These are phyloP conservation scores for Drosophila koepferae DNA, from an alignment of 2,888 invertebrate genomes.

Conservation along the genomic window DNA sequence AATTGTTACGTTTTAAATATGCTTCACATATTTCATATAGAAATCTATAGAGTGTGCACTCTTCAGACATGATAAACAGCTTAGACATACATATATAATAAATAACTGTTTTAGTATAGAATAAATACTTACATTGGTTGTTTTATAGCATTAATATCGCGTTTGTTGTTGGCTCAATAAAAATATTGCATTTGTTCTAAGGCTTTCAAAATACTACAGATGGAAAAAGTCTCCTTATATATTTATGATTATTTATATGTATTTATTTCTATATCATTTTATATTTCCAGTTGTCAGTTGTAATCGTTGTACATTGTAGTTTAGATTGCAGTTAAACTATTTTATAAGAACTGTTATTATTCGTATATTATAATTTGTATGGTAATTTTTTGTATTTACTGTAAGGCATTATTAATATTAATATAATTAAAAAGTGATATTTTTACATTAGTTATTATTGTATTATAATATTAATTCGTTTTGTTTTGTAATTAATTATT, in stretches of 20 bases:
- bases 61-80: background rate
- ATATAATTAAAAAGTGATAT: background rate
- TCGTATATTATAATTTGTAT: background rate
- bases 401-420: background rate
- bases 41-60: background rate
- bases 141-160: background rate
- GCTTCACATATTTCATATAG: background rate
- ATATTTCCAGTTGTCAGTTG: background rate
- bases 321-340: conserved; percentile 3
- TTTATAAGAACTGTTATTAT: background rate
- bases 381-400: background rate
- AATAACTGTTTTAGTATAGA: background rate
- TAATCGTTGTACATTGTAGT: background rate
- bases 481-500: too few species aligned
- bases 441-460: background rate
- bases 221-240: background rate
- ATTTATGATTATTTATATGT: background rate
- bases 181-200: conserved; percentile 4
- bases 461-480: background rate
- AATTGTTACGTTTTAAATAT: background rate
- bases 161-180: background rate
- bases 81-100: background rate
- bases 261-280: background rate
- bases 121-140: conserved; percentile 23
- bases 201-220: background rate